phyloP scores from a whole-genome alignment of 2,888 invertebrate genomes.

The Anaspis maculata region DNA sequence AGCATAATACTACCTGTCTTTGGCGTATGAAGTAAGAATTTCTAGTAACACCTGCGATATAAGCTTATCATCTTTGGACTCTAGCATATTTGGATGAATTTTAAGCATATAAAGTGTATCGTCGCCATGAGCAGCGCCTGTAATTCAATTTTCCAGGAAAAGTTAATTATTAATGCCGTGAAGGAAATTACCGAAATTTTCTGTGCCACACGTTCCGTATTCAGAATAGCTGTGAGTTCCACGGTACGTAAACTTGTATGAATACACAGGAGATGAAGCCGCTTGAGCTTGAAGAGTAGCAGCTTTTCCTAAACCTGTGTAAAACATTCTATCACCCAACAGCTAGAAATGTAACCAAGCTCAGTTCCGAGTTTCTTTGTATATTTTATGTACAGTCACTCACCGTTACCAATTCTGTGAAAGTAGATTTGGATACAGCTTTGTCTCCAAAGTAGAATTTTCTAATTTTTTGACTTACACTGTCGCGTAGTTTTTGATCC shows the following conservation, averaged over 20 bases:
- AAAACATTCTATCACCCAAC: slow-evolving; percentile 5
- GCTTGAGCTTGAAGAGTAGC: slow-evolving; percentile 4
- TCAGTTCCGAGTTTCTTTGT: too few species aligned
- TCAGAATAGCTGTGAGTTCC: slow-evolving; percentile 1
- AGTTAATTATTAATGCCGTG: not conserved
- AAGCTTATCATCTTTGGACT: not conserved
- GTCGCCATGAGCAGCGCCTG: not conserved
- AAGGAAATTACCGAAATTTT: not conserved
- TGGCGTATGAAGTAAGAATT: not conserved
- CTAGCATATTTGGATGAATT: not conserved
- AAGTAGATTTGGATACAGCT: slow-evolving; percentile 1
- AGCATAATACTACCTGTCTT: not conserved
- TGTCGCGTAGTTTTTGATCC: not conserved
- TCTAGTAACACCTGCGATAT: not conserved
- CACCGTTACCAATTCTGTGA: slow-evolving; percentile 2
- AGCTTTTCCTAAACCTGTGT: slow-evolving; percentile 2
- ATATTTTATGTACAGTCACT: too few species aligned
- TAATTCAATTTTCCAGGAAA: too few species aligned
- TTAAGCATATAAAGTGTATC: slow-evolving; percentile 1
- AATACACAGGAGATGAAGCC: slow-evolving; percentile 2
- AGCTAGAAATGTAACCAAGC: not conserved
- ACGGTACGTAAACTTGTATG: slow-evolving; percentile 3
- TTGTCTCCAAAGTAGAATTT: not conserved
- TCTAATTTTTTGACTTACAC: not conserved
- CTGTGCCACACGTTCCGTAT: not conserved